Evolutionary conservation across 2,113 vertebrate genomes (phyloP), one percentile per base, ranked within the genome.

Genomic region (Coracopsis vasa): DNA sequence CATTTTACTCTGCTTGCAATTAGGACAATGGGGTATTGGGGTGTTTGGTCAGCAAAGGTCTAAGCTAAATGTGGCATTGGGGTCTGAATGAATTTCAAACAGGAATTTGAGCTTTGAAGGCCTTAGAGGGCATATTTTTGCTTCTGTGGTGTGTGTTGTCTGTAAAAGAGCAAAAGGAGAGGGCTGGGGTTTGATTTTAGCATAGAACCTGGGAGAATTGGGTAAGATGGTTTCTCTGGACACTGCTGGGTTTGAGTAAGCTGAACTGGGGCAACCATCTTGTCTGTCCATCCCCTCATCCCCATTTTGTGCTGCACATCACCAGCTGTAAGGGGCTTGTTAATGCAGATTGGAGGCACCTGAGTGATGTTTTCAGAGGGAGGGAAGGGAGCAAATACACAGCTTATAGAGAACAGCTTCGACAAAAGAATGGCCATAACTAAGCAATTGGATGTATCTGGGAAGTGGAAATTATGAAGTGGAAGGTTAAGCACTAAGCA

Each of bases 41-140:
- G 6, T 5, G 42, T 47, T 87, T 35, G 54, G 19, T n/a, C 35
- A 37, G 3, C 6, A 4, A 50, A 70, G 28, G 13, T 16, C 4
- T 0, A 31, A 78, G 16, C 15, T 45, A 31, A 31, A 3, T 0
- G 0, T 17, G 29, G 21, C 9, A 7, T 16, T 0, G 10, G n/a
- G 25, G 14, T 90, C 15, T 21, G 37, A 23, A 28, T 33, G 3
- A 33, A 47, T 67, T 75, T 37, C 1, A 54, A 66, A 66, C 1
- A 8, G 28, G 20, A 53, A 28, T 61, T n/a, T 50, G 66, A 84
- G 37, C 29, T 75, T 45, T 53, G 56, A 47, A 72, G 39, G 51
- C 71, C 20, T 45, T 28, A 15, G 10, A 53, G 41, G 39, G 8
- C 2, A 2, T 24, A 2, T n/a, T 87, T 82, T 77, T 78, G 39